Evolutionary conservation across 2,797 vertebrate genomes (phyloP).

Genomic region (Microcaecilia unicolor): DNA sequence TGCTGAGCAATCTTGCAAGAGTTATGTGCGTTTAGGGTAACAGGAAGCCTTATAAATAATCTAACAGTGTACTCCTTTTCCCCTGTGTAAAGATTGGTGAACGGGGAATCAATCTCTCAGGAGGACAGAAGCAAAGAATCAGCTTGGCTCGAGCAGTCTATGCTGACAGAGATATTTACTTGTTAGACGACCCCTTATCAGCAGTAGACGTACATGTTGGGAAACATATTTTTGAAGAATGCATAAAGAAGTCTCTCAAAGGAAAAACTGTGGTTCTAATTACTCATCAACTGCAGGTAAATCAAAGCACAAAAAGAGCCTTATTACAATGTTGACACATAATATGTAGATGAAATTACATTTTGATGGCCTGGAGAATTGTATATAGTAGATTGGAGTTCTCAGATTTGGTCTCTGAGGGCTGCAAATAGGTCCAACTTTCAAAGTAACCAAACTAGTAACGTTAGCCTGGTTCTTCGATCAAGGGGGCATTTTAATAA

Average conservation of each 20-base stretch:
- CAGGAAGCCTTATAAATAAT: no score
- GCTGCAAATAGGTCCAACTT: no score
- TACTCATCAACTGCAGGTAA: conserved; percentile 71
- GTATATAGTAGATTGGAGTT: no score
- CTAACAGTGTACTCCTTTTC: neutral
- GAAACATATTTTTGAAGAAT: conserved; percentile 66
- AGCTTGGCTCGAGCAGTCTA: conserved; percentile 64
- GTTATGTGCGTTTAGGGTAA: no score
- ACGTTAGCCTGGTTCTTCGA: no score
- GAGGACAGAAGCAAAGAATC: conserved; percentile 70
- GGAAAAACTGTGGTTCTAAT: conserved; percentile 61
- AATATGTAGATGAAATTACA: no score
- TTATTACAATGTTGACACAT: no score
- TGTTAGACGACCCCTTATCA: conserved; percentile 67
- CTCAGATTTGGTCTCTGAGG: no score
- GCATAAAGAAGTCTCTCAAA: conserved; percentile 53
- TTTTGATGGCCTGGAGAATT: no score
- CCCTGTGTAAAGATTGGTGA: conserved; percentile 55
- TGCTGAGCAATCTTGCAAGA: no score
- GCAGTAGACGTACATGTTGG: conserved; percentile 65
- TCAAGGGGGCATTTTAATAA: no score
- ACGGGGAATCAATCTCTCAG: conserved; percentile 64
- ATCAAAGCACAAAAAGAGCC: neutral
- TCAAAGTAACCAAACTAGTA: no score
- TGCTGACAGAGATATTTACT: conserved; percentile 56